Conservation (phyloP, 1,140 invertebrate genomes). For the Geopemphigus sp. region DNA sequence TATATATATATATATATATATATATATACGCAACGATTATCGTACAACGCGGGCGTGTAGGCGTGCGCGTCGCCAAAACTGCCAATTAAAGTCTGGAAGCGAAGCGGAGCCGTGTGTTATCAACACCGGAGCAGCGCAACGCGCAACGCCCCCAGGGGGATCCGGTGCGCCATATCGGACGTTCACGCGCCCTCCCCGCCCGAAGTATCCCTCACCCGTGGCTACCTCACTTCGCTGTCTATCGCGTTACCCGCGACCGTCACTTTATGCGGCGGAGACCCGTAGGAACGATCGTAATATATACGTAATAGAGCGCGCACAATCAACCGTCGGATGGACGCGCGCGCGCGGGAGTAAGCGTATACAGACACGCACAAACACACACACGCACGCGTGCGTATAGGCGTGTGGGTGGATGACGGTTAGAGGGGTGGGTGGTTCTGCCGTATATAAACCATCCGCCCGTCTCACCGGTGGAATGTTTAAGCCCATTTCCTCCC, state of each 20-base stretch:
- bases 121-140: conserved; percentile 46
- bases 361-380: no score
- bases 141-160: conserved; percentile 46
- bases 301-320: not conserved
- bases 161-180: conserved; percentile 46
- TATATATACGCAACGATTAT: conserved; percentile 23
- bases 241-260: not conserved
- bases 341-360: no score
- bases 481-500: conserved; percentile 4
- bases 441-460: not conserved
- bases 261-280: not conserved
- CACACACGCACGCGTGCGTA: no score
- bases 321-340: not conserved
- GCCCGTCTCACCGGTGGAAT: not conserved
- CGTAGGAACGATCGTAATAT: not conserved
- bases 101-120: conserved; percentile 46
- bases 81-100: conserved; percentile 46
- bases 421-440: not conserved
- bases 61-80: conserved; percentile 38
- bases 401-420: not conserved
- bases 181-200: conserved; percentile 27
- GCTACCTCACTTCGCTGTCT: not conserved
- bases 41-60: conserved; percentile 4
- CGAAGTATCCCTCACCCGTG: not conserved
- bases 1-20: no score